These are phyloP conservation scores for Nycticebus coucang DNA, from an alignment of 2,113 vertebrate genomes.

Conservation along the genomic window DNA sequence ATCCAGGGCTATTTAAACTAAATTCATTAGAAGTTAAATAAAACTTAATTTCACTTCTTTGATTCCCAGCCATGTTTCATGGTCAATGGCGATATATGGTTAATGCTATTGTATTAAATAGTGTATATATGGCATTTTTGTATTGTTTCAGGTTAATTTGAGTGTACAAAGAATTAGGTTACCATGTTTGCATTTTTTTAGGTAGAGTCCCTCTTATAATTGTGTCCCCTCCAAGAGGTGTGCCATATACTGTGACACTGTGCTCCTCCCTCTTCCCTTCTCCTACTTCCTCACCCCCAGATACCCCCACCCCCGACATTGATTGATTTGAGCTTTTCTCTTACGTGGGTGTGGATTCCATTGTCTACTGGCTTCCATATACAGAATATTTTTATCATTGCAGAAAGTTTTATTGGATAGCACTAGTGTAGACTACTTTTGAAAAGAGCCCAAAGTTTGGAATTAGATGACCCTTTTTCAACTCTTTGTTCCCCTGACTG, in stretches of 20 bases:
- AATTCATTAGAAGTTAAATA: neutral
- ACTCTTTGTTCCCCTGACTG: neutral
- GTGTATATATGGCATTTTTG: fast-evolving
- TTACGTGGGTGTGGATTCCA: too few relatives aligned
- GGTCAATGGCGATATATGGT: neutral
- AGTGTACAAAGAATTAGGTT: too few relatives aligned
- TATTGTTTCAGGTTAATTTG: neutral
- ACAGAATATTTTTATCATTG: neutral
- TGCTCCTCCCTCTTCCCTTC: too few relatives aligned
- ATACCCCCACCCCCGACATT: too few relatives aligned
- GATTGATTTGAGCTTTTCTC: too few relatives aligned
- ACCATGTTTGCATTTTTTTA: too few relatives aligned
- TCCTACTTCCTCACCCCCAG: too few relatives aligned
- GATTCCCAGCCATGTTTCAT: neutral
- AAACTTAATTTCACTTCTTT: neutral
- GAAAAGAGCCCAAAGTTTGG: neutral
- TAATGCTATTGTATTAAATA: neutral
- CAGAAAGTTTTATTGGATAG: neutral
- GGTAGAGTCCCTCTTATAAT: too few relatives aligned
- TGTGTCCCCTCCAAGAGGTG: too few relatives aligned
- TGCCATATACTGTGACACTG: too few relatives aligned
- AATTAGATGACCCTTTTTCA: neutral
- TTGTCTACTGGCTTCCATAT: too few relatives aligned
- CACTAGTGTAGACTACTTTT: neutral
- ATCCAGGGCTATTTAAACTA: neutral